Evolutionary conservation across 2,113 vertebrate genomes (phyloP).

Genomic region (Alouatta palliata): DNA sequence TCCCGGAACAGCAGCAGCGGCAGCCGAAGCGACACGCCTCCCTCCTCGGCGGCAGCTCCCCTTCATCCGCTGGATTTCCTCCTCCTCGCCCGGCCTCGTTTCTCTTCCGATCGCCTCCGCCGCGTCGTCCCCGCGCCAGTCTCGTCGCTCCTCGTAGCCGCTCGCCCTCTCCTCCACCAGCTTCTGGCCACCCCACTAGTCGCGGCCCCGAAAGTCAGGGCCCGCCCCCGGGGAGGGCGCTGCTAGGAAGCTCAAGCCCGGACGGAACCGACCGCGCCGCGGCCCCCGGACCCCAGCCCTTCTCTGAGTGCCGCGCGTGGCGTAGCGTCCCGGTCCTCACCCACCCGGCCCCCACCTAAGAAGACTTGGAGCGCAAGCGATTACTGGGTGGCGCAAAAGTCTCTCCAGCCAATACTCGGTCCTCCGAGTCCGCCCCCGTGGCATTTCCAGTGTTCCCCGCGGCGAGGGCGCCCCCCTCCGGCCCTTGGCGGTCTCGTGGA

Average conservation of each 20-base stretch:
- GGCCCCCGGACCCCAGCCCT: not conserved
- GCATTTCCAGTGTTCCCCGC: not conserved
- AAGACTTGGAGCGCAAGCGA: not conserved
- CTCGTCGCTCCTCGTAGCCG: not conserved
- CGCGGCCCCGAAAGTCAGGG: not conserved
- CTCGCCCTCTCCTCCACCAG: not conserved
- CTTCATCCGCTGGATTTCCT: not conserved
- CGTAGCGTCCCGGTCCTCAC: not conserved
- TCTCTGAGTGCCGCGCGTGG: not conserved
- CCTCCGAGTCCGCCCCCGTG: not conserved
- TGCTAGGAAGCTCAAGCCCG: constrained; percentile 26
- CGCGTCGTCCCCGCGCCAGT: not conserved
- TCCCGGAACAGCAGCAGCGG: constrained; percentile 43
- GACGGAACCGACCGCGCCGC: not conserved
- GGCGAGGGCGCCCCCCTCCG: constrained; percentile 50
- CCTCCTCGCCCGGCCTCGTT: not conserved
- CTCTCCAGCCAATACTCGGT: not conserved
- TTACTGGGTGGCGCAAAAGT: not conserved
- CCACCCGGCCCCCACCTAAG: not conserved
- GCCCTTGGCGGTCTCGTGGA: not conserved
- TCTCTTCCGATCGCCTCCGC: not conserved
- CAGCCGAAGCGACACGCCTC: constrained; percentile 50
- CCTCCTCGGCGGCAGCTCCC: not conserved
- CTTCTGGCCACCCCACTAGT: constrained; percentile 66
- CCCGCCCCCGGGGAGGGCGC: constrained; percentile 68